Base-by-base conservation (phyloP, 2,113 vertebrate species). In the Strix uralensis region DNA sequence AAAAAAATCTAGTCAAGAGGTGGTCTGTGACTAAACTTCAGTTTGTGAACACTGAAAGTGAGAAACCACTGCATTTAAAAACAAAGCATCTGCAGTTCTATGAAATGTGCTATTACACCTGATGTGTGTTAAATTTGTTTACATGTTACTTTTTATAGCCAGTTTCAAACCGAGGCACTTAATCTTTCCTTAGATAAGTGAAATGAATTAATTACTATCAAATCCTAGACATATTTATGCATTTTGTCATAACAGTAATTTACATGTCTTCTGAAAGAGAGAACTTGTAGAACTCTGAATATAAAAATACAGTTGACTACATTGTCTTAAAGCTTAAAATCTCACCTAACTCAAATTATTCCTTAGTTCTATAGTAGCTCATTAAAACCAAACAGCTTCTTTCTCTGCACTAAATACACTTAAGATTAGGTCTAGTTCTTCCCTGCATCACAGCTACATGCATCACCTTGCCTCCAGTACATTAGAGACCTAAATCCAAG, bases 181-280 rank as follows among this genome's bases (percentile, higher is more conserved):
- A 91, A 89, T 74, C 57, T 86, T 91, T 65, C 57, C 62, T 94
- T 66, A 85, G 69, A 40, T 85, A 97, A 84, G 57, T 46, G 57
- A 92, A 96, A 95, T 71, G 26, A 87, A 94, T 88, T 96, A 92
- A 96, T 92, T 92, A 84, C 44, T 87, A 92, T 80, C 49, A 94
- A 85, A 95, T 65, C 40, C 66, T 82, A 94, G 80, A 90, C 62
- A 75, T 66, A 82, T 94, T 91, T 94, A 81, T 92, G 80, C 49
- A 57, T 90, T 93, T 94, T 96, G 95, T 96, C 97, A 95, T 61
- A 96, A 94, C 83, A 94, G 65, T 61, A 96, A 92, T 96, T 95
- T 96, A 85, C 19, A 52, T 14, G 46, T 87, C 86, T 94, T 88
- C 71, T 47, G 65, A 84, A 94, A 67, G 74, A 90, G 19, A 85